phyloP scores from a whole-genome alignment of 1,140 invertebrate species.

The Micrasema longulum region DNA sequence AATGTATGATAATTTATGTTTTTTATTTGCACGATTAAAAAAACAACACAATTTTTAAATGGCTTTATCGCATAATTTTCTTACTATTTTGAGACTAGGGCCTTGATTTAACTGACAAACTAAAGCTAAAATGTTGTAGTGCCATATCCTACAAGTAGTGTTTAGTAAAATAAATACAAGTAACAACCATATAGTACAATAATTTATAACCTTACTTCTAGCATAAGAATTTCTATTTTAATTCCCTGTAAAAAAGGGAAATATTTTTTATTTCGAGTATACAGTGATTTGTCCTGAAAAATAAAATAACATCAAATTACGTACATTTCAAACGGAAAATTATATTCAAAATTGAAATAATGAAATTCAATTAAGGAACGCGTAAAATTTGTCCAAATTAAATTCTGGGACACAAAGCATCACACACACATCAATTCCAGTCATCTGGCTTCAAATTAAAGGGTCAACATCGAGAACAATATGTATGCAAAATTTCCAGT shows the following conservation, averaged over 20 bases:
- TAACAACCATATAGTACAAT: not conserved
- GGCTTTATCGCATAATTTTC: no score
- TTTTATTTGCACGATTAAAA: no score
- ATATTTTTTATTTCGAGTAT: no score
- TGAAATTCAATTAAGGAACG: constrained; percentile 11
- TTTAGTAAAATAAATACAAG: not conserved
- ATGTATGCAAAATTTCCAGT: constrained; percentile 52
- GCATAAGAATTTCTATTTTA: not conserved
- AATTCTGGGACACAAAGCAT: constrained; percentile 21
- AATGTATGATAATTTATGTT: no score
- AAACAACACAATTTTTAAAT: no score
- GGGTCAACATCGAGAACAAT: constrained; percentile 53
- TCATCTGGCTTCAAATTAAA: constrained; percentile 50
- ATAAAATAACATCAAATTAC: not conserved
- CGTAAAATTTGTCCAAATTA: constrained; percentile 26
- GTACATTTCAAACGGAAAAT: not conserved
- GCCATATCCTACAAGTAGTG: no score
- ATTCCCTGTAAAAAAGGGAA: not conserved
- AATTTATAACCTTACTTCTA: not conserved
- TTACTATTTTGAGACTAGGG: no score
- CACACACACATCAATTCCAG: constrained; percentile 35
- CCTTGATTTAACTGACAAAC: no score
- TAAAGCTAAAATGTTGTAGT: no score
- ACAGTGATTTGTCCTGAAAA: not conserved
- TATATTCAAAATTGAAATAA: not conserved